phyloP scores from a whole-genome alignment of 2,797 vertebrate species.

The Pseudochromis fuscus region DNA sequence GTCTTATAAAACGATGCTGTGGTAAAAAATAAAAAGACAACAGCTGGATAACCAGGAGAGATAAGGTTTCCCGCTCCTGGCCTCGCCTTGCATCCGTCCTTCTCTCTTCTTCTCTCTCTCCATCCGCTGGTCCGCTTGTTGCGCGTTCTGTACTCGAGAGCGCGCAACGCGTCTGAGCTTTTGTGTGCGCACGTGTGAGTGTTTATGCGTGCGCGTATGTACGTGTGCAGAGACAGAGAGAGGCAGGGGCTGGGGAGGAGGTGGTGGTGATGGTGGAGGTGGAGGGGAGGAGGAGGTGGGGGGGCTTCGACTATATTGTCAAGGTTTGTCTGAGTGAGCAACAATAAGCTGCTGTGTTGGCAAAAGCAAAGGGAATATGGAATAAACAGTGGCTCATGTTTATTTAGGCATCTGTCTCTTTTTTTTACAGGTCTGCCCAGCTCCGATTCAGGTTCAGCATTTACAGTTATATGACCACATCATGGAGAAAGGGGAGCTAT shows the following conservation, averaged over 20 bases:
- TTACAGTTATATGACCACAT: constrained; percentile 3
- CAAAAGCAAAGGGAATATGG: constrained; percentile 46
- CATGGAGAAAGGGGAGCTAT: constrained; percentile 7
- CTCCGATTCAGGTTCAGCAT: constrained; percentile 16
- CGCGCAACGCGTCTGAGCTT: constrained; percentile 73
- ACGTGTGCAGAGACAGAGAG: constrained; percentile 15
- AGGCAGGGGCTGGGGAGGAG: constrained; percentile 3
- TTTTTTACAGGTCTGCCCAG: constrained; percentile 21
- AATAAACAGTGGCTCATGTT: constrained; percentile 49
- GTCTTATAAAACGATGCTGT: constrained; percentile 24
- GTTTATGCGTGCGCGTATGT: constrained; percentile 6
- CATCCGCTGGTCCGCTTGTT: constrained; percentile 80
- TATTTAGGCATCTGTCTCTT: constrained; percentile 39
- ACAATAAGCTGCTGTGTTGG: constrained; percentile 71
- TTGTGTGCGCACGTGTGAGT: constrained; percentile 25
- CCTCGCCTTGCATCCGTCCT: constrained; percentile 79
- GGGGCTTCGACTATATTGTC: constrained; percentile 51
- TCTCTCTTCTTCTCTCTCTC: constrained; percentile 59
- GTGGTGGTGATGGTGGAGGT: not conserved
- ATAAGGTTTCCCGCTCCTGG: constrained; percentile 68
- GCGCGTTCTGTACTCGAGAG: constrained; percentile 79
- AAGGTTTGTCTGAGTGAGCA: constrained; percentile 76
- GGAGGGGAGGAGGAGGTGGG: not conserved
- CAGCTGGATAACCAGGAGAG: constrained; percentile 57
- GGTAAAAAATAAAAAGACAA: constrained; percentile 9